Evolutionary conservation across 2,888 invertebrate species (phyloP).

Genomic region (Marasmarcha lunaedactyla): DNA sequence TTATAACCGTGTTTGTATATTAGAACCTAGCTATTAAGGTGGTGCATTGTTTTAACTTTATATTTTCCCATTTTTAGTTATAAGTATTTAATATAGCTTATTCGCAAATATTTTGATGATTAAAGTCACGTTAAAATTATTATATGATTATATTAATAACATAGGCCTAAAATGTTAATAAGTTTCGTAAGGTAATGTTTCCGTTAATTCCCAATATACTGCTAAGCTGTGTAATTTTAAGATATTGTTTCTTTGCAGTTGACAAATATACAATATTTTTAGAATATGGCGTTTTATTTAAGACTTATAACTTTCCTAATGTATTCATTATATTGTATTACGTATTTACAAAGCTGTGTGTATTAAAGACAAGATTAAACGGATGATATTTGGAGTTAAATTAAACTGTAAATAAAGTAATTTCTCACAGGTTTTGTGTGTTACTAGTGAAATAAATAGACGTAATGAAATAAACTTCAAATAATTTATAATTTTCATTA

Average conservation of each 20-base stretch:
- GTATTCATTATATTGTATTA: no score
- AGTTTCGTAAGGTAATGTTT: conserved; percentile 33
- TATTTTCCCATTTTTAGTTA: conserved; percentile 33
- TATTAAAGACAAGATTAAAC: no score
- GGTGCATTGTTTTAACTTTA: conserved; percentile 43
- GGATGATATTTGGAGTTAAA: no score
- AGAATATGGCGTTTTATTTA: conserved; percentile 21
- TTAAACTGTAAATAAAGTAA: no score
- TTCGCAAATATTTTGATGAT: conserved; percentile 16
- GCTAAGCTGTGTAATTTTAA: conserved; percentile 29
- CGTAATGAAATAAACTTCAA: no score
- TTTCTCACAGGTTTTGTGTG: no score
- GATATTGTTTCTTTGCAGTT: conserved; percentile 66
- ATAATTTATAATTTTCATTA: no score
- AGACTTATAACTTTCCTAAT: no score
- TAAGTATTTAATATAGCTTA: conserved; percentile 25
- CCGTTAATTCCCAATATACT: conserved; percentile 44
- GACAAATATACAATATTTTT: conserved; percentile 68
- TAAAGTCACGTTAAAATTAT: conserved; percentile 23
- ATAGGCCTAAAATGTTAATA: conserved; percentile 47
- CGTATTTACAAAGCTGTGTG: no score
- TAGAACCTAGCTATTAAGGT: conserved; percentile 44
- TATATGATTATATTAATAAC: conserved; percentile 18
- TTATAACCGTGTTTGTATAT: conserved; percentile 45
- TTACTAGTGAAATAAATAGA: no score